Base-by-base conservation (phyloP, 2,888 invertebrate genomes). In the Merodon equestris region DNA sequence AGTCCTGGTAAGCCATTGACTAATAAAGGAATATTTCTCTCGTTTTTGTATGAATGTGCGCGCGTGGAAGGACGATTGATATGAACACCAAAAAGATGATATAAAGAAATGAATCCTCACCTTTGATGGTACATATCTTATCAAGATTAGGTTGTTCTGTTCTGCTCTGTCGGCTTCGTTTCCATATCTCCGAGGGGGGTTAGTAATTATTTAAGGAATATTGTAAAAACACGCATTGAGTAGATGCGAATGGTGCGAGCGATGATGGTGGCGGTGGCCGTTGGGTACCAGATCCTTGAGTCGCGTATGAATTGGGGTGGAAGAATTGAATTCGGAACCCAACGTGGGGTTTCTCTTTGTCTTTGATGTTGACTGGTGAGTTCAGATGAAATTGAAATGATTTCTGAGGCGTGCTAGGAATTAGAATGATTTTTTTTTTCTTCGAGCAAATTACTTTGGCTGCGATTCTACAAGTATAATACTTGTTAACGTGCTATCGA, bases 21-120 rank as follows among this genome's bases (percentile, higher is more conserved):
- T 27, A 7, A 7, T 7, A 27, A 50, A 42, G 42, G 54, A 47
- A 48, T 60, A 53, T 51, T 27, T 42, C 53, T 58, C 27, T 38
- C 60, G 12, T 34, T 14, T 42, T 66, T 48, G 27, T 27, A 7
- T 27, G 27, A 27, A 9, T 27, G 27, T 60, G 50, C 5, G n/a
- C 19, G 42, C 36, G 60, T 34, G 10, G 7, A 58, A 53, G 15
- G 54, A 54, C 50, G 42, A 51, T 48, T 66, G 66, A 66, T 66
- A 56, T 40, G 27, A 27, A 27, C 27, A 27, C 27, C 27, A 7
- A 27, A 27, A 2, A 2, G 27, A 27, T 27, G 27, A 48, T 27
- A 42, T 27, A 36, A 38, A 56, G 17, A 36, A 27, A 27, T 27
- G 27, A 27, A 27, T 57, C 47, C 50, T 40, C 57, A 67, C 40